A percentile compares a stretch with the other conserved stretches of the same genome.
Conservation (phyloP, 2,888 invertebrate species). For the Suillia variegata region DNA sequence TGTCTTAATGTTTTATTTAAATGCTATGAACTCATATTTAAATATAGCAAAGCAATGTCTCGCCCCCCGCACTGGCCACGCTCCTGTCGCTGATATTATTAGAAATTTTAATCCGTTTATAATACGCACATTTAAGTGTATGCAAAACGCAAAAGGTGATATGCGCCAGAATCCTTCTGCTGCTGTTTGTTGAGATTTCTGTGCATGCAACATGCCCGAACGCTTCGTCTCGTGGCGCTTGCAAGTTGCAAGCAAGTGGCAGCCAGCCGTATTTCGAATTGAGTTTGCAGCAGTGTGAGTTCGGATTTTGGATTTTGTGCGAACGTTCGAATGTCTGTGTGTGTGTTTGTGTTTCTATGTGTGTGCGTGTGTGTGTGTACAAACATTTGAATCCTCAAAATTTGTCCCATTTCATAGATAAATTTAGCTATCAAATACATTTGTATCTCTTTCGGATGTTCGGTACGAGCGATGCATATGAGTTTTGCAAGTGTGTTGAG, state of each 20-base stretch:
- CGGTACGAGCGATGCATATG: too few species aligned
- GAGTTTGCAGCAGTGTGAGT: slow-evolving; percentile 1
- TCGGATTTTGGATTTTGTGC: slow-evolving; percentile 11
- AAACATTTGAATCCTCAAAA: slow-evolving; percentile 30
- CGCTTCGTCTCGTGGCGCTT: too few species aligned
- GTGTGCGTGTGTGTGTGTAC: too few species aligned
- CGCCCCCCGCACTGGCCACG: too few species aligned
- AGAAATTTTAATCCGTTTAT: slow-evolving; percentile 59
- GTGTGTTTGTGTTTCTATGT: too few species aligned
- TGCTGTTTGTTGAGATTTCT: not conserved
- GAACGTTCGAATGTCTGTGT: slow-evolving; percentile 20
- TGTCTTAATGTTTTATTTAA: too few species aligned
- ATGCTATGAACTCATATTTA: too few species aligned
- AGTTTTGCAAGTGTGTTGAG: slow-evolving; percentile 25
- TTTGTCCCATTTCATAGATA: slow-evolving; percentile 29
- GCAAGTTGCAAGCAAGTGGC: not conserved
- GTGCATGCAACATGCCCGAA: too few species aligned
- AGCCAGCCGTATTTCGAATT: not conserved
- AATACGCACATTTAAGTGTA: slow-evolving; percentile 54
- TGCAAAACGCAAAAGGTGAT: slow-evolving; percentile 49
- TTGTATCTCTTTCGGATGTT: slow-evolving; percentile 3
- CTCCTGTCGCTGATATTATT: slow-evolving; percentile 35
- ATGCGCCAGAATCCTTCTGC: slow-evolving; percentile 7
- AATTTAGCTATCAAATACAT: slow-evolving; percentile 25
- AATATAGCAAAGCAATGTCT: too few species aligned